Base-by-base conservation (phyloP, 2,797 vertebrate genomes). In the Coccyzus lansbergi region DNA sequence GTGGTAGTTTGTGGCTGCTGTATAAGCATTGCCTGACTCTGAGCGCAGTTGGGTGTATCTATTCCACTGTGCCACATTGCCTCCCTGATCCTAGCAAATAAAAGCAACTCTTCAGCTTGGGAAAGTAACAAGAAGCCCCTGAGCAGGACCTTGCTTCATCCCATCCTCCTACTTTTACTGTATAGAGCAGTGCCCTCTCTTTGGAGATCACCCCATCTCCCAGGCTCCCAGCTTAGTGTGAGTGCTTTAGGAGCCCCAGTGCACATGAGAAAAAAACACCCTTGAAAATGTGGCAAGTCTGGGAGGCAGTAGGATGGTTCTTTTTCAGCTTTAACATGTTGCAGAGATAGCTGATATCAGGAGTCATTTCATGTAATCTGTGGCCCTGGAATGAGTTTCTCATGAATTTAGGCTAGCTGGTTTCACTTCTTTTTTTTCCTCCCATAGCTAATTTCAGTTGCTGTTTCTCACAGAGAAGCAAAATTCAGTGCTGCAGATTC, bases 291-390 rank as follows among this genome's bases (percentile, higher is more conserved):
- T n/a, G 44, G 72, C 40, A 36, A 78, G 77, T 6, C 67, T 78
- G 51, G 88, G 96, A 95, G 84, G 92, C 79, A 72, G 55, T 4
- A 67, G 69, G 76, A 88, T 86, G 59, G 82, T 89, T 89, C 84
- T 48, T 76, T 88, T 70, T 71, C 51, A 91, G 83, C 26, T 0
- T 51, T 76, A 74, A 75, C 2, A 2, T 69, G 62, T 56, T 90
- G 82, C 87, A 86, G 89, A 63, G 29, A 36, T 3, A 81, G 48
- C 58, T 18, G 62, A 69, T 82, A 85, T 68, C 85, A 65, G 88
- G 55, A 96, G 44, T 31, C 26, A 18, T 85, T 87, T 89, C 28
- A 3, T 78, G 16, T 71, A 49, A 76, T 70, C 85, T 53, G 63
- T 69, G 79, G 49, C 79, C 74, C 76, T 76, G 72, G 31, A 90